Percentiles rank a stretch among this genome's conserved stretches.
These are phyloP conservation scores for Plectrocnemia conspersa DNA, from an alignment of 1,140 invertebrate genomes.

Conservation along the genomic window DNA sequence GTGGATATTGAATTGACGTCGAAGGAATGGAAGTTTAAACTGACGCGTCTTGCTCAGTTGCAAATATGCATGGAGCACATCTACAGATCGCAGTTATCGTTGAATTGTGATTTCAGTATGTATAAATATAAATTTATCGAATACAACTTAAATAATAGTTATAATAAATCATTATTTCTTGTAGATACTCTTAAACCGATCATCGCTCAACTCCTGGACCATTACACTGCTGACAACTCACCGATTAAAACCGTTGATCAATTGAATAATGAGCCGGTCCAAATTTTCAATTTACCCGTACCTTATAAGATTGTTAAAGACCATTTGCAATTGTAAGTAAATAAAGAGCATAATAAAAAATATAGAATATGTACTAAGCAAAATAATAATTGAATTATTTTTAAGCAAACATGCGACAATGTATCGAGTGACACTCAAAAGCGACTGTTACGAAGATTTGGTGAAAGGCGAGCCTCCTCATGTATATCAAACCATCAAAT, in stretches of 20 bases:
- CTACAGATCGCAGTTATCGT: conserved; percentile 42
- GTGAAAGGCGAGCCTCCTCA: conserved; percentile 1
- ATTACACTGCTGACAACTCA: conserved; percentile 46
- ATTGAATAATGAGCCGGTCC: conserved; percentile 43
- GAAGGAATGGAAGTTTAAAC: conserved; percentile 45
- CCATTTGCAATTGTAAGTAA: conserved; percentile 44
- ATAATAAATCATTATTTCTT: conserved; percentile 14
- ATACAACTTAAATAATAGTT: background rate
- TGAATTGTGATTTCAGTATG: conserved; percentile 46
- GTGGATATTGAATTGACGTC: conserved; percentile 43
- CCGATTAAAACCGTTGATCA: conserved; percentile 47
- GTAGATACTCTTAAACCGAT: conserved; percentile 42
- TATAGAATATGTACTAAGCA: background rate
- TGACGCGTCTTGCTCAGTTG: conserved; percentile 47
- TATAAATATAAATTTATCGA: conserved; percentile 1
- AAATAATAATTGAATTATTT: conserved; percentile 2
- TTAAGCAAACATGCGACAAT: conserved; percentile 31
- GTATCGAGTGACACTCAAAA: conserved; percentile 28
- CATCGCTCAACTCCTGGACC: conserved; percentile 41
- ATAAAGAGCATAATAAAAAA: background rate
- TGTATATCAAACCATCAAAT: conserved; percentile 21
- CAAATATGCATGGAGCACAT: conserved; percentile 49
- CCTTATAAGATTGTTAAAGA: conserved; percentile 46
- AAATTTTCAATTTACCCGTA: conserved; percentile 42
- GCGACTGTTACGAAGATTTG: conserved; percentile 13